Percentiles rank a stretch among this genome's conserved stretches.
These are phyloP conservation scores for Sciurus niger DNA, from an alignment of 2,113 vertebrate species.

Conservation along the genomic window DNA sequence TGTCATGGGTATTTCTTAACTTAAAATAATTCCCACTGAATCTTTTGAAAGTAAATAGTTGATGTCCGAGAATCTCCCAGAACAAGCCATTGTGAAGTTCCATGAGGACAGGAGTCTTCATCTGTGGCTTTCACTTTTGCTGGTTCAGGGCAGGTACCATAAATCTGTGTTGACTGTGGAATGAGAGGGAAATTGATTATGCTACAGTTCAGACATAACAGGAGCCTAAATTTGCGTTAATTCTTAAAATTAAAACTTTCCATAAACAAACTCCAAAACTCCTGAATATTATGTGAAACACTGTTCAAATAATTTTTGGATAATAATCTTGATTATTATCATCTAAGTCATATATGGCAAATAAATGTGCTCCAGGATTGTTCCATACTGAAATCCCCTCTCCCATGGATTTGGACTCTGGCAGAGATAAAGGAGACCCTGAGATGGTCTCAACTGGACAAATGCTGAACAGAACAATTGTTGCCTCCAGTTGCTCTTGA, in stretches of 20 bases:
- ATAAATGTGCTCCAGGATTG: neutral
- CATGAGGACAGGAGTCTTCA: constrained; percentile 15
- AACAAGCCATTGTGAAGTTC: constrained; percentile 33
- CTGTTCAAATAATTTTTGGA: constrained; percentile 22
- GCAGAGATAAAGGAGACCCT: constrained; percentile 36
- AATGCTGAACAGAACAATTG: constrained; percentile 61
- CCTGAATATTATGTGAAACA: neutral
- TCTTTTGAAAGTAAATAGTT: constrained; percentile 70
- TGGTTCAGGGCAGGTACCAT: neutral
- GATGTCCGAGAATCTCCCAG: constrained; percentile 43
- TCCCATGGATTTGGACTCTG: neutral
- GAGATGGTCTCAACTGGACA: constrained; percentile 46
- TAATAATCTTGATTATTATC: neutral
- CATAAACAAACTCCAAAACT: neutral
- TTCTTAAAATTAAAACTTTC: neutral
- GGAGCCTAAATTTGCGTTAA: constrained; percentile 27
- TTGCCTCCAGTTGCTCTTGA: constrained; percentile 60
- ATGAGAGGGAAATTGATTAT: constrained; percentile 17
- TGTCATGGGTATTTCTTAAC: constrained; percentile 76
- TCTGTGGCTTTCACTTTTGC: neutral
- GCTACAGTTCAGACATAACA: neutral
- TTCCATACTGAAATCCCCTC: neutral
- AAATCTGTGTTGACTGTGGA: neutral
- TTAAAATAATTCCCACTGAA: constrained; percentile 74
- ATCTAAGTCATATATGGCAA: neutral